These are phyloP conservation scores for Agrypnia vestita DNA, from an alignment of 1,140 invertebrate species.

Conservation along the genomic window DNA sequence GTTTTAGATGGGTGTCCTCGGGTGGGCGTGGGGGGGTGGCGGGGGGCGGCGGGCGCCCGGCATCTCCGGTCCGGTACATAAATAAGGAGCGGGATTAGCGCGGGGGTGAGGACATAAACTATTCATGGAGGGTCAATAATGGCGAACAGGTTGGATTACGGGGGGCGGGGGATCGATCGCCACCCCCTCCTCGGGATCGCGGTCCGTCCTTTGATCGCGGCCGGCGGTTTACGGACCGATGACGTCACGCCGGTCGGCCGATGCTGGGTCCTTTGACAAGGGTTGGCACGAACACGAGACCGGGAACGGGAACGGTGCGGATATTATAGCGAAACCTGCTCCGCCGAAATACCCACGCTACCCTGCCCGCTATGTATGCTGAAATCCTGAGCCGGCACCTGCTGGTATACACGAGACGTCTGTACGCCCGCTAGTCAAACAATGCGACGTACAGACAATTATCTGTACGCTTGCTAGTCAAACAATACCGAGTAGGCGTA, in stretches of 20 bases:
- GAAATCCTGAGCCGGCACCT: no score
- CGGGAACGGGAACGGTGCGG: neutral
- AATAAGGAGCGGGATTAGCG: constrained; percentile 39
- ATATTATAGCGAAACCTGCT: constrained; percentile 16
- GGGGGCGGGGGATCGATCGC: constrained; percentile 50
- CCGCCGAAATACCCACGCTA: neutral
- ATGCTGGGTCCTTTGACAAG: constrained; percentile 29
- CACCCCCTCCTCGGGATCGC: constrained; percentile 43
- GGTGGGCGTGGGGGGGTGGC: neutral
- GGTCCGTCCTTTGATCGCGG: constrained; percentile 57
- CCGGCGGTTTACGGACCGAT: constrained; percentile 54
- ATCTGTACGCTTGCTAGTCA: no score
- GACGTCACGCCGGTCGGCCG: constrained; percentile 50
- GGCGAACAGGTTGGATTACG: constrained; percentile 44
- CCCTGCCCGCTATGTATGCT: no score
- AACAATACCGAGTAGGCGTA: no score
- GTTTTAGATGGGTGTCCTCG: constrained; percentile 30
- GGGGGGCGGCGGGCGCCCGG: neutral
- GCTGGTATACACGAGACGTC: no score
- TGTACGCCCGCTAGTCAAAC: no score
- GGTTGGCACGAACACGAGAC: neutral
- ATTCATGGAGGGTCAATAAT: constrained; percentile 58
- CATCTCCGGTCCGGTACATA: constrained; percentile 40
- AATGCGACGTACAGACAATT: no score
- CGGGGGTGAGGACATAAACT: constrained; percentile 42